Evolutionary conservation across 2,113 vertebrate genomes (phyloP).

Genomic region (Indicator indicator): DNA sequence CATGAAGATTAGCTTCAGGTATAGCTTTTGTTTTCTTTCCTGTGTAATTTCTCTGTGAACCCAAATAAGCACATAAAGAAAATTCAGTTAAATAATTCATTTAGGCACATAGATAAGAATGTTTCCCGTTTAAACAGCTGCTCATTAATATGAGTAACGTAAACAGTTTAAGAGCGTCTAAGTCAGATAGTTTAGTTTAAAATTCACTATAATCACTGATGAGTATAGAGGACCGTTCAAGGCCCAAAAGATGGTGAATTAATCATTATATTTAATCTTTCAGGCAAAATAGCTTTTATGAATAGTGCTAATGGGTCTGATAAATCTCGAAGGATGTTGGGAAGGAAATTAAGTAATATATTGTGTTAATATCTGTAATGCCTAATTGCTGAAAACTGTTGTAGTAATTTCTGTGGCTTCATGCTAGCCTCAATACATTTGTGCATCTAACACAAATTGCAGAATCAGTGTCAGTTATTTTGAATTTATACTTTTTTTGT

Average conservation of each 20-base stretch:
- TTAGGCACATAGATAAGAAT: not conserved
- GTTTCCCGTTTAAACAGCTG: not conserved
- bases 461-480: not conserved
- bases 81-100: not conserved
- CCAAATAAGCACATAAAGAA: not conserved
- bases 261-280: not conserved
- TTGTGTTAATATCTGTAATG: not conserved
- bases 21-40: not conserved
- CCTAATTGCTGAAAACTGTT: not conserved
- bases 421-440: not conserved
- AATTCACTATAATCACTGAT: not conserved
- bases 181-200: not conserved
- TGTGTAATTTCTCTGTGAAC: not conserved
- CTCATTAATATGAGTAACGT: not conserved
- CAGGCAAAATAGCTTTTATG: not conserved
- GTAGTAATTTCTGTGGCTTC: not conserved
- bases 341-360: not conserved
- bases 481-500: not conserved
- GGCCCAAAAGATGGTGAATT: not conserved
- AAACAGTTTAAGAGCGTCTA: not conserved
- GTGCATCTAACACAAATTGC: not conserved
- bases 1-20: not conserved
- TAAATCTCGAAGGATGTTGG: not conserved
- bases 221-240: not conserved
- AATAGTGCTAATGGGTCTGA: not conserved